Conservation (phyloP, 2,797 vertebrate genomes). For the Rhinichthys osculus region DNA sequence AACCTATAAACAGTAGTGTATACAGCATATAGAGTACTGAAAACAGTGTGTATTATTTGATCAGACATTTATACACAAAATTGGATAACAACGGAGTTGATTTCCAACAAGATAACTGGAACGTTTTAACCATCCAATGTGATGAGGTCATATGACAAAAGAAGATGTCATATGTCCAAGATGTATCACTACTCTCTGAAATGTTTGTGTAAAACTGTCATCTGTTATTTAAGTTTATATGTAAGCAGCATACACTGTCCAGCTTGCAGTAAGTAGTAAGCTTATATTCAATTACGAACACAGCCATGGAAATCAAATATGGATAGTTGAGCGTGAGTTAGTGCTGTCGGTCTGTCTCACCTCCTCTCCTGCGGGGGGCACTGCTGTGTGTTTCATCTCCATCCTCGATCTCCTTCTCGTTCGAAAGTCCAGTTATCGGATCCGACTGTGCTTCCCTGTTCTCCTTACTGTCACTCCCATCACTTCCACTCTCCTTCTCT, state of each 20-base stretch:
- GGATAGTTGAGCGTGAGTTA: neutral
- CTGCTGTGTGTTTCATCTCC: constrained; percentile 76
- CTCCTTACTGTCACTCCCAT: constrained; percentile 80
- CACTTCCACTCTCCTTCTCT: constrained; percentile 77
- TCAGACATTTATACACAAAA: neutral
- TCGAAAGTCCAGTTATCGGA: constrained; percentile 73
- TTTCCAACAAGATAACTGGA: neutral
- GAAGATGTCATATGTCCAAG: neutral
- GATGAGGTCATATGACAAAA: neutral
- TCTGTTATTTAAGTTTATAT: neutral
- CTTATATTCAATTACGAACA: neutral
- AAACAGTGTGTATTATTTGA: neutral
- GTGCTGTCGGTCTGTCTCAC: constrained; percentile 61
- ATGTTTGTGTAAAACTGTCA: neutral
- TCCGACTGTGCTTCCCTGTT: constrained; percentile 80
- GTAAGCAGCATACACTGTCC: neutral
- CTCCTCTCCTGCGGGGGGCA: constrained; percentile 87
- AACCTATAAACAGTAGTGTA: no score
- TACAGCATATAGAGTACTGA: no score
- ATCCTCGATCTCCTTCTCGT: constrained; percentile 69
- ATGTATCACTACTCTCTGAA: neutral
- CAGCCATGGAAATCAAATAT: neutral
- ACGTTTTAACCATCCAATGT: neutral
- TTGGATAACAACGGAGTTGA: neutral
- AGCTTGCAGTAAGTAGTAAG: neutral